Conservation (phyloP, 2,888 invertebrate species). For the Pristionchus fissidentatus region DNA sequence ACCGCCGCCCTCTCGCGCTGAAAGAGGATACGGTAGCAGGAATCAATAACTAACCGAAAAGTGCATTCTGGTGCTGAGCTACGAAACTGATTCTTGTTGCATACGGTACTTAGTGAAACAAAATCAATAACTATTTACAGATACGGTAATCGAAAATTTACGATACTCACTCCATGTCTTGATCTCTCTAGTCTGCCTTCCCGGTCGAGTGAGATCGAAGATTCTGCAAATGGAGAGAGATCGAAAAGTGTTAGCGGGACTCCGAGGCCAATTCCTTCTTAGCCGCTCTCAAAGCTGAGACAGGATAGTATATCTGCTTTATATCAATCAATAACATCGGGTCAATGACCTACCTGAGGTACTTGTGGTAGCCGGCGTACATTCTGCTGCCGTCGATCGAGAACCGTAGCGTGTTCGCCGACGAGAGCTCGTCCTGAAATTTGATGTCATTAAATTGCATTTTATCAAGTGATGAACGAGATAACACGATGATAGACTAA, state of each 20-base stretch:
- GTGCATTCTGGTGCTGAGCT: neutral
- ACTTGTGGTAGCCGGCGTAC: constrained; percentile 49
- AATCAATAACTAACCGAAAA: no score
- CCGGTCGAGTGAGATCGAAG: constrained; percentile 53
- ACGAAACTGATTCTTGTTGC: no score
- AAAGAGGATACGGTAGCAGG: no score
- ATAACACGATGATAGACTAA: neutral
- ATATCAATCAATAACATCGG: neutral
- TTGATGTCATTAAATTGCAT: neutral
- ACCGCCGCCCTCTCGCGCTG: constrained; percentile 46
- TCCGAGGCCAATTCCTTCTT: no score
- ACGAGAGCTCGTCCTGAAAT: constrained; percentile 51
- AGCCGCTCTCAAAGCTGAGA: no score
- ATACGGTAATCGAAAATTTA: no score
- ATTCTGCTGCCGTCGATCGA: constrained; percentile 24
- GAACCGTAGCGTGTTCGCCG: constrained; percentile 49
- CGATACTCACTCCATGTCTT: constrained; percentile 49
- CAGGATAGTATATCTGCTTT: neutral
- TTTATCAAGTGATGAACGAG: neutral
- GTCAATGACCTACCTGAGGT: constrained; percentile 34
- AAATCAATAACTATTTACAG: no score
- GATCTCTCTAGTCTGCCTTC: constrained; percentile 49
- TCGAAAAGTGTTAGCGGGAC: no score
- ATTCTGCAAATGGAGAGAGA: constrained; percentile 18
- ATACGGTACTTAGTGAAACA: no score